Percentiles rank a stretch among this genome's conserved stretches.
Conservation (phyloP, 2,888 invertebrate genomes). For the Hypomecis atomaria region DNA sequence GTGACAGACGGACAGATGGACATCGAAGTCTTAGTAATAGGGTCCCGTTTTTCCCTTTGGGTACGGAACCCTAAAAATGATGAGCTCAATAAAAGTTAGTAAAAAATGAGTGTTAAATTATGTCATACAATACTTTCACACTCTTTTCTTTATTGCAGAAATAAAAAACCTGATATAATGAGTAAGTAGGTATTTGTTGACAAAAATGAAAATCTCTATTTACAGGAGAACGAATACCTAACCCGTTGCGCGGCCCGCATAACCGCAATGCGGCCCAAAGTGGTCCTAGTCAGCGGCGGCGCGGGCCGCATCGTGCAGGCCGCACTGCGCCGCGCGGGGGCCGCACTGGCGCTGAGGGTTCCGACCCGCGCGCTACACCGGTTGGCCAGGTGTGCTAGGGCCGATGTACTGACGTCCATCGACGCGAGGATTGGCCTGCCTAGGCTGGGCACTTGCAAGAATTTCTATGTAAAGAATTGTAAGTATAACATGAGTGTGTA, state of each 20-base stretch:
- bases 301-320: slow-evolving; percentile 95
- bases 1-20: too few relatives aligned
- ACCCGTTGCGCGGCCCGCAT: slow-evolving; percentile 94
- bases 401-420: slow-evolving; percentile 93
- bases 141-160: too few relatives aligned
- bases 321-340: slow-evolving; percentile 87
- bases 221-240: slow-evolving; percentile 93
- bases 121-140: too few relatives aligned
- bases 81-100: too few relatives aligned
- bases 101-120: too few relatives aligned
- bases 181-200: too few relatives aligned
- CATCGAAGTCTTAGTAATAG: too few relatives aligned
- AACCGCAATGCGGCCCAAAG: slow-evolving; percentile 91
- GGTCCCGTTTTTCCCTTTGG: too few relatives aligned
- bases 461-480: slow-evolving; percentile 89
- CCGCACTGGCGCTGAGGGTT: slow-evolving; percentile 95
- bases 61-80: too few relatives aligned
- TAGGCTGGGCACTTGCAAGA: slow-evolving; percentile 92
- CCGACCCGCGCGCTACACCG: slow-evolving; percentile 78
- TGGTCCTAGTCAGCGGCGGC: slow-evolving; percentile 95
- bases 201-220: not conserved
- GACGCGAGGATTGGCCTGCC: slow-evolving; percentile 94
- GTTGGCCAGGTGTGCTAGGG: slow-evolving; percentile 92
- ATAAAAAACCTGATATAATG: too few relatives aligned
- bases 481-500: too few relatives aligned